phyloP scores from a whole-genome alignment of 2,888 invertebrate genomes.

The Agriopis aurantiaria region DNA sequence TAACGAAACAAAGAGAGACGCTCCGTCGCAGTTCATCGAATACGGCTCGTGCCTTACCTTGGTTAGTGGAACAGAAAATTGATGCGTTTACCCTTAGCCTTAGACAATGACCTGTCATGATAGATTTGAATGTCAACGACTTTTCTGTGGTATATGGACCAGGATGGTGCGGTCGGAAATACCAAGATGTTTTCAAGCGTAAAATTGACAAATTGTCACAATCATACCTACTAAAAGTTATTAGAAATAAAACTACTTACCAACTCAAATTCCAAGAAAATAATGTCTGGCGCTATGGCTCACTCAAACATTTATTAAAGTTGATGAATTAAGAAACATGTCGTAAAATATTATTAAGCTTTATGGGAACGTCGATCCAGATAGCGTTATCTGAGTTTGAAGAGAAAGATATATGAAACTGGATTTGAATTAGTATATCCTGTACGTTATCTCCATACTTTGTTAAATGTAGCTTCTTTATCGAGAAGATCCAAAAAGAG shows the following conservation, averaged over 20 bases:
- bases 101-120: slow-evolving; percentile 64
- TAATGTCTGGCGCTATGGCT: slow-evolving; percentile 11
- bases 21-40: slow-evolving; percentile 58
- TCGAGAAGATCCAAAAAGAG: slow-evolving; percentile 69
- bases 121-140: slow-evolving; percentile 69
- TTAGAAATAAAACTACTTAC: too few relatives aligned
- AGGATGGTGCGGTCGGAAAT: slow-evolving; percentile 53
- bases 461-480: slow-evolving; percentile 72
- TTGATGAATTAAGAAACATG: slow-evolving; percentile 49
- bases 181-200: slow-evolving; percentile 51
- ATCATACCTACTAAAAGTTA: neutral
- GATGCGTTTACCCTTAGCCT: slow-evolving; percentile 70
- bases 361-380: slow-evolving; percentile 59
- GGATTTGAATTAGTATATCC: slow-evolving; percentile 75
- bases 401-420: slow-evolving; percentile 67
- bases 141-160: slow-evolving; percentile 42
- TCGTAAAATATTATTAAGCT: slow-evolving; percentile 54
- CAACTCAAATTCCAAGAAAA: neutral
- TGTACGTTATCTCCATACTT: slow-evolving; percentile 69
- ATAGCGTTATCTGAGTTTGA: slow-evolving; percentile 68
- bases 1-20: slow-evolving; percentile 36
- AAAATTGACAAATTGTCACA: slow-evolving; percentile 50
- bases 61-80: slow-evolving; percentile 79
- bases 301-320: slow-evolving; percentile 22
- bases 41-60: slow-evolving; percentile 78